Evolutionary conservation across 2,797 vertebrate species (phyloP).

Genomic region (Serranus cabrilla): DNA sequence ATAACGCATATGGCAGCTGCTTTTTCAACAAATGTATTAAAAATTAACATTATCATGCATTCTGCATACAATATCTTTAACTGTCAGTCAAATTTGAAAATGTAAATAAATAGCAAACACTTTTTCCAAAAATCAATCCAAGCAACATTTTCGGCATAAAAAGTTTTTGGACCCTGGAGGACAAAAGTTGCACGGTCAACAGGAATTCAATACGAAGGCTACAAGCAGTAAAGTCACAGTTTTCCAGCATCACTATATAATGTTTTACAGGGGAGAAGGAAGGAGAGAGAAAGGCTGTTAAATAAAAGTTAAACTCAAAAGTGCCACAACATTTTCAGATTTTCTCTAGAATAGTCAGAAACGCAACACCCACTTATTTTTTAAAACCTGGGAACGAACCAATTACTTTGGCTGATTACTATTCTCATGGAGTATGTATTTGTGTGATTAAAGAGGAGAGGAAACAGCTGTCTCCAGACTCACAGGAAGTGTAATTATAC

Average conservation of each 20-base stretch:
- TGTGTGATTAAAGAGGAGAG: conserved; percentile 73
- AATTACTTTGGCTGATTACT: conserved; percentile 60
- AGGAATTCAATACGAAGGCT: too few relatives aligned
- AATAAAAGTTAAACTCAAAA: background rate
- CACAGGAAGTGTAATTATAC: conserved; percentile 79
- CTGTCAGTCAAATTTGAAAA: too few relatives aligned
- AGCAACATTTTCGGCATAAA: too few relatives aligned
- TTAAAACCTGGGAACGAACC: conserved; percentile 39
- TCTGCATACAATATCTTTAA: too few relatives aligned
- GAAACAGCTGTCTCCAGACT: conserved; percentile 78
- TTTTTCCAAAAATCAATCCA: too few relatives aligned
- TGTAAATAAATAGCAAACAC: too few relatives aligned
- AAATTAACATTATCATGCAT: too few relatives aligned
- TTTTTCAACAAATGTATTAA: too few relatives aligned
- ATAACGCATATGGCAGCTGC: too few relatives aligned
- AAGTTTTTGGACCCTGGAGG: too few relatives aligned
- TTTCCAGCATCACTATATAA: background rate
- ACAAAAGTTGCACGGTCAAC: too few relatives aligned
- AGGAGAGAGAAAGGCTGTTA: background rate
- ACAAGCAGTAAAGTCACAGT: background rate
- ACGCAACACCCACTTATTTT: conserved; percentile 23
- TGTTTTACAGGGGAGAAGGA: background rate
- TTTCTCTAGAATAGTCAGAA: conserved; percentile 8
- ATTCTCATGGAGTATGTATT: conserved; percentile 47
- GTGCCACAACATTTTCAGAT: background rate